phyloP scores from a whole-genome alignment of 2,888 invertebrate genomes.

The Latheticus oryzae region DNA sequence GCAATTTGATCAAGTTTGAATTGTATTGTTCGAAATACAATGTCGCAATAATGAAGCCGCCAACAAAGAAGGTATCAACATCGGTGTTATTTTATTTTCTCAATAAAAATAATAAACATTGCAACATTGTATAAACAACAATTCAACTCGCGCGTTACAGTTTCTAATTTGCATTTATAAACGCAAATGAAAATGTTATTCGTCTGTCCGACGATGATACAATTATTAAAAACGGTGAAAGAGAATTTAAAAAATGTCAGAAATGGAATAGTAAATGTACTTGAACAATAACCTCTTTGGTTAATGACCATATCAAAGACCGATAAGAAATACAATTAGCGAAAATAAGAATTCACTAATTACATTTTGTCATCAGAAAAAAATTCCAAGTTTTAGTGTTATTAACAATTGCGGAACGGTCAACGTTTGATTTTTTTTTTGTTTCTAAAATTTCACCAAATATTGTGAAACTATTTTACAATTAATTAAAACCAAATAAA shows the following conservation, averaged over 20 bases:
- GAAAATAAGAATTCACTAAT: background rate
- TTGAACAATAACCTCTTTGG: slow-evolving; percentile 31
- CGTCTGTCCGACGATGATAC: slow-evolving; percentile 1
- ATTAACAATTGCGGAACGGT: too few relatives aligned
- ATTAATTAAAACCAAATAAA: too few relatives aligned
- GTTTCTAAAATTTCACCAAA: too few relatives aligned
- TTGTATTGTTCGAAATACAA: too few relatives aligned
- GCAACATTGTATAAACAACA: slow-evolving; percentile 18
- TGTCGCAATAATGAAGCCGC: slow-evolving; percentile 13
- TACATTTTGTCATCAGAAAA: too few relatives aligned
- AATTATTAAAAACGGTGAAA: background rate
- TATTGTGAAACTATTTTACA: too few relatives aligned
- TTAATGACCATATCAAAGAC: slow-evolving; percentile 22
- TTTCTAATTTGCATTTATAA: slow-evolving; percentile 24
- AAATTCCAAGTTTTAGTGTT: too few relatives aligned
- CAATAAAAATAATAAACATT: slow-evolving; percentile 28
- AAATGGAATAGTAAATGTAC: slow-evolving; percentile 24
- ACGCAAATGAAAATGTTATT: slow-evolving; percentile 6
- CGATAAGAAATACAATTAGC: slow-evolving; percentile 18
- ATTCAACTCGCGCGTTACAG: slow-evolving; percentile 15
- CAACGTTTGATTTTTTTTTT: too few relatives aligned
- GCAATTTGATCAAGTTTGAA: too few relatives aligned
- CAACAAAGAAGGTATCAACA: slow-evolving; percentile 11
- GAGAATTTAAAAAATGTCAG: slow-evolving; percentile 13
- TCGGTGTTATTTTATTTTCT: slow-evolving; percentile 7